A percentile compares a stretch with the other conserved stretches of the same genome.
These are phyloP conservation scores for Limnothrissa miodon DNA, from an alignment of 2,113 vertebrate species.

Conservation along the genomic window DNA sequence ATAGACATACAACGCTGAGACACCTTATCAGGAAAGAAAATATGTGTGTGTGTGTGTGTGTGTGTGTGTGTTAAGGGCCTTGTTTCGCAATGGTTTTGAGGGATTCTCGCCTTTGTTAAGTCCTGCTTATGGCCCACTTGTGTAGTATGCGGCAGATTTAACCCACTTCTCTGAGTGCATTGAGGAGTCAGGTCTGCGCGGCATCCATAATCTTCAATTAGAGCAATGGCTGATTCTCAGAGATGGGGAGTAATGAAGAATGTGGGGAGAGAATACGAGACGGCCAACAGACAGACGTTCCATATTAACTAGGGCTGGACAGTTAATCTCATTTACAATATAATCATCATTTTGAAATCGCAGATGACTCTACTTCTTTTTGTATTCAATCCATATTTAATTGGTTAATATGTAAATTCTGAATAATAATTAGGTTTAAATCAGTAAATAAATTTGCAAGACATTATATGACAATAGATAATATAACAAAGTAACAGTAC, in stretches of 20 bases:
- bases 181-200: background rate
- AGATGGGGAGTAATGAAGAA: background rate
- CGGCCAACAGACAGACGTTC: background rate
- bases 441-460: background rate
- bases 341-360: too few species aligned
- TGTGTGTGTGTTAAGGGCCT: conserved; percentile 25
- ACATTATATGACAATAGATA: background rate
- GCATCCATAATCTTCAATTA: background rate
- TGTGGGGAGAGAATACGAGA: background rate
- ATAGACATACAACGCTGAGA: conserved; percentile 20
- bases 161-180: background rate
- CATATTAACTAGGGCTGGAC: background rate
- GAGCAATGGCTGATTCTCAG: background rate
- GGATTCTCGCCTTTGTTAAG: conserved; percentile 17
- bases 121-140: background rate
- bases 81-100: conserved; percentile 34
- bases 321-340: too few species aligned
- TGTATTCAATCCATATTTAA: background rate
- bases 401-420: background rate
- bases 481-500: background rate
- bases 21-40: conserved; percentile 20
- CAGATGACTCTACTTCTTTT: background rate
- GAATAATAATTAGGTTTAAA: background rate
- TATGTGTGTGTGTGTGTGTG: background rate
- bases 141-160: background rate